These are phyloP conservation scores for Drosophila watanabei DNA, from an alignment of 1,140 invertebrate species.

Conservation along the genomic window DNA sequence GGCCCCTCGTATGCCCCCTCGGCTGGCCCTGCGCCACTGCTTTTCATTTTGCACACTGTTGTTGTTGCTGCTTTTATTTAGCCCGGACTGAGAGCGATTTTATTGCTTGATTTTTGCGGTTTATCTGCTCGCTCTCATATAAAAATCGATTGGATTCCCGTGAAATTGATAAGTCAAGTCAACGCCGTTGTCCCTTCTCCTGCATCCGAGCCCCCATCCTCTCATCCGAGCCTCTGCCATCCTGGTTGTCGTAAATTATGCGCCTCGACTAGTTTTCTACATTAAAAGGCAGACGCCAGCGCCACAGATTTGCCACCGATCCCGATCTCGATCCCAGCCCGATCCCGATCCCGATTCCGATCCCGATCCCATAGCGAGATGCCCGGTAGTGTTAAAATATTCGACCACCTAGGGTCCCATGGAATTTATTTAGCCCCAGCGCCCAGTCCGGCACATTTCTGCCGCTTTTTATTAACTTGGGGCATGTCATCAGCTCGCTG, in stretches of 20 bases:
- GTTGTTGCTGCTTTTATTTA: slow-evolving; percentile 37
- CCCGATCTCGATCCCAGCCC: slow-evolving; percentile 14
- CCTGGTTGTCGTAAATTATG: slow-evolving; percentile 77
- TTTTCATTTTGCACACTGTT: slow-evolving; percentile 67
- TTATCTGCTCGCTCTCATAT: slow-evolving; percentile 83
- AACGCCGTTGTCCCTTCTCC: slow-evolving; percentile 53
- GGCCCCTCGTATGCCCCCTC: slow-evolving; percentile 15
- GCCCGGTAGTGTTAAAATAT: slow-evolving; percentile 84
- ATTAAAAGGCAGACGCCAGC: slow-evolving; percentile 82
- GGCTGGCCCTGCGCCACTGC: slow-evolving; percentile 46
- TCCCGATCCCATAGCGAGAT: slow-evolving; percentile 17
- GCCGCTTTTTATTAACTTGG: slow-evolving; percentile 79
- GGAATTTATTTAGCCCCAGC: slow-evolving; percentile 74
- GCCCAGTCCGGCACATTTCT: slow-evolving; percentile 68
- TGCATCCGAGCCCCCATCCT: neutral
- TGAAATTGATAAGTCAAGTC: slow-evolving; percentile 85
- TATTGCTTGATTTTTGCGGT: slow-evolving; percentile 84
- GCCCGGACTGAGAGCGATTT: slow-evolving; percentile 61
- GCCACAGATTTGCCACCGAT: slow-evolving; percentile 74
- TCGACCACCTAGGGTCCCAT: slow-evolving; percentile 83
- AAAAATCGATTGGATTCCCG: slow-evolving; percentile 85
- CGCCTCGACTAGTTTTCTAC: slow-evolving; percentile 84
- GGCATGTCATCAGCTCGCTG: slow-evolving; percentile 68
- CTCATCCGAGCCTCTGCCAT: slow-evolving; percentile 9
- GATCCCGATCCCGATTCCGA: slow-evolving; percentile 8